These are phyloP conservation scores for Yponomeuta evonymella DNA, from an alignment of 2,888 invertebrate genomes.

Conservation along the genomic window DNA sequence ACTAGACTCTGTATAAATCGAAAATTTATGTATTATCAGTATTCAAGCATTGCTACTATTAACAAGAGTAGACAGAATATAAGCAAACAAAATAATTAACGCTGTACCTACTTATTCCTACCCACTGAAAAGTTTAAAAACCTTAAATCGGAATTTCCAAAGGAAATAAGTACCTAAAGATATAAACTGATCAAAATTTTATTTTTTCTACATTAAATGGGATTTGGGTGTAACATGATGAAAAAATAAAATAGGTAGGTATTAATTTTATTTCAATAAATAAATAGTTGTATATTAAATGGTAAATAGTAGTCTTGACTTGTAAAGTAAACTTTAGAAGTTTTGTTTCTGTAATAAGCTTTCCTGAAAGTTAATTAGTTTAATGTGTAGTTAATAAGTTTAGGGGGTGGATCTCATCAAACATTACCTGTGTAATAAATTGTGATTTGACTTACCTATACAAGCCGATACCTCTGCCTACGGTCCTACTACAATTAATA, in stretches of 20 bases:
- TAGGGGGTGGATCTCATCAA: not conserved
- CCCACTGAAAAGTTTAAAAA: not conserved
- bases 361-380: not conserved
- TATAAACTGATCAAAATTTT: not conserved
- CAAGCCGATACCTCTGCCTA: no score
- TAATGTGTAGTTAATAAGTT: constrained; percentile 1
- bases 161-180: not conserved
- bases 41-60: no score
- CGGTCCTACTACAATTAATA: no score
- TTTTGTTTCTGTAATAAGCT: not conserved
- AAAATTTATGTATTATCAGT: no score
- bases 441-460: no score
- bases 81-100: not conserved
- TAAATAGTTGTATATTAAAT: not conserved
- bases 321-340: not conserved
- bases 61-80: no score
- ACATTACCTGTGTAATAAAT: not conserved
- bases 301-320: not conserved
- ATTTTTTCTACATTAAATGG: not conserved
- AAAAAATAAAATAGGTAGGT: not conserved
- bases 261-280: not conserved
- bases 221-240: not conserved
- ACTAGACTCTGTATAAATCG: no score
- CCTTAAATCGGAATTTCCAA: not conserved
- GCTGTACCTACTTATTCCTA: not conserved